Evolutionary conservation across 2,113 vertebrate species (phyloP).

Genomic region (Choloepus hoffmanni): DNA sequence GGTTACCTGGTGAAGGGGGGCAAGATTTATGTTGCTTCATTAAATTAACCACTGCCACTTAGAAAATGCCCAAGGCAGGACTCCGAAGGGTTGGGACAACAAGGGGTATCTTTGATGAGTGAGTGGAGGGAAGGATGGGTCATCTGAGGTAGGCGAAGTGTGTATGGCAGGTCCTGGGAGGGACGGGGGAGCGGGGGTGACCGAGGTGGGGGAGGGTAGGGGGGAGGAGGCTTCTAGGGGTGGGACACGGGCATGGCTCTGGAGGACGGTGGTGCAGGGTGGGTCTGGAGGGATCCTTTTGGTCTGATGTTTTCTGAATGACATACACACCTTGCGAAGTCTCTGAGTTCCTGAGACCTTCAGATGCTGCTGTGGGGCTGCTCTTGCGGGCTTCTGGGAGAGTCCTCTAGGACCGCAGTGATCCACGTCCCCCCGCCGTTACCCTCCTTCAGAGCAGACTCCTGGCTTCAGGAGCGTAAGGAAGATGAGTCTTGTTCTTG

Average conservation of each 20-base stretch:
- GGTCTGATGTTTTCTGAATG: neutral
- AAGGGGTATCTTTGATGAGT: neutral
- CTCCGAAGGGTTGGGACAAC: neutral
- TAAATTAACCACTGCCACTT: neutral
- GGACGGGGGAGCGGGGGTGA: neutral
- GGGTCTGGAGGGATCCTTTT: neutral
- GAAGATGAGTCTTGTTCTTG: neutral
- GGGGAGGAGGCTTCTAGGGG: neutral
- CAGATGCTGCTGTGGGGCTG: neutral
- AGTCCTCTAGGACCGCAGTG: neutral
- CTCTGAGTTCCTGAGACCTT: too few species aligned
- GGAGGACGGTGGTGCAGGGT: neutral
- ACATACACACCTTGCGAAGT: neutral
- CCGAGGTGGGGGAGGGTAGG: neutral
- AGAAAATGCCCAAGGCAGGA: neutral
- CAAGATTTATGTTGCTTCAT: neutral
- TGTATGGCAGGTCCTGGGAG: too few species aligned
- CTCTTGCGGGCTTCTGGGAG: neutral
- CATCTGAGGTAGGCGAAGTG: neutral
- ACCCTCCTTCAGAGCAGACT: neutral
- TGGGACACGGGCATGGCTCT: neutral
- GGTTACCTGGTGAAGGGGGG: neutral
- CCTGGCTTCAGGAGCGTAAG: neutral
- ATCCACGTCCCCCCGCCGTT: too few species aligned
- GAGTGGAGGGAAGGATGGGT: rapidly evolving